Evolutionary conservation across 2,888 invertebrate species (phyloP), one percentile per base, ranked within the genome.

Genomic region (Philereme vetulata): DNA sequence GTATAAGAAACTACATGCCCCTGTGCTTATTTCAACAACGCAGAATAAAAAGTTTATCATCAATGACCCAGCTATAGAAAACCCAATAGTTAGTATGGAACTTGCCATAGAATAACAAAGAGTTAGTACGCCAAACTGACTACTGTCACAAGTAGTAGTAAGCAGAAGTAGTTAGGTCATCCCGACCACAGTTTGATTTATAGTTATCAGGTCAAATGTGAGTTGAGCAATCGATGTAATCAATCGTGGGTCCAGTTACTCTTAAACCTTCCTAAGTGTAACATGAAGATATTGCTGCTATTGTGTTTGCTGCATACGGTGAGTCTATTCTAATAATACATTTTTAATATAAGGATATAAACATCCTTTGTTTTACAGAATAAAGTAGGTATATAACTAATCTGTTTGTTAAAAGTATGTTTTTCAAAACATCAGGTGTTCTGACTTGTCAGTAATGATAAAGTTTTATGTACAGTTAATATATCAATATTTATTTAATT

Each of bases 241-340:
- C 45, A 8, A 0, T 38, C 51, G 33, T 60, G 59, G 60, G 57
- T 47, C 68, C 78, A 86, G 83, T 85, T 62, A 60, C 73, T 77
- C 72, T 77, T 81, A 73, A 78, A 78, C 67, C 60, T 76, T 81
- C 71, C 7, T 3, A 4, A 57, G 36, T 66, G 58, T 54, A 82
- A 76, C 75, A 88, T 88, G 87, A 81, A 77, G 68, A 64, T 80
- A 56, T 48, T 85, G 72, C 78, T 78, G 75, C 61, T 82, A 42
- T 66, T 74, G 68, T 71, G 78, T 44, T 36, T 81, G 43, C 63
- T 85, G 43, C 78, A 81, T 56, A 65, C 72, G 77, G 88, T 88
- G 70, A 77, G 84, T 75, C n/a, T 4, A 51, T 43, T 48, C 6
- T 36, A 36, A 1, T 3, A 36, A 36, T 5, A 36, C 35, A 3